These are phyloP conservation scores for Sebastes hopkinsi DNA, from an alignment of 2,797 vertebrate genomes.

Conservation along the genomic window DNA sequence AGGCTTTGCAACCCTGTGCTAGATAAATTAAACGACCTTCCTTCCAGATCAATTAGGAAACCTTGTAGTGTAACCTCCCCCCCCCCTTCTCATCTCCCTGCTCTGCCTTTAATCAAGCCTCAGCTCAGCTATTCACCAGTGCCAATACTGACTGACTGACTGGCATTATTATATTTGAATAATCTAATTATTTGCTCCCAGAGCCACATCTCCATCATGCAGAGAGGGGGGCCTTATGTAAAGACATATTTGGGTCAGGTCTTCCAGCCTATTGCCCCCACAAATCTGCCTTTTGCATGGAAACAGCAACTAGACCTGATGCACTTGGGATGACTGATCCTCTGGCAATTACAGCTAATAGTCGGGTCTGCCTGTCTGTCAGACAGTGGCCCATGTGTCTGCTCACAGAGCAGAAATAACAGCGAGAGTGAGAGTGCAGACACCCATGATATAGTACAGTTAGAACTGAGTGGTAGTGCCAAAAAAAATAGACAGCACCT, in stretches of 20 bases:
- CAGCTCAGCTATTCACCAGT: constrained; percentile 26
- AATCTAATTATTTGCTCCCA: constrained; percentile 65
- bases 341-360: constrained; percentile 53
- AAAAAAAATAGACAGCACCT: neutral
- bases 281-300: constrained; percentile 58
- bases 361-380: constrained; percentile 24
- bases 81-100: constrained; percentile 8
- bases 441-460: neutral
- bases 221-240: constrained; percentile 47
- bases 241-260: constrained; percentile 76
- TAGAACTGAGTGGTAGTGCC: neutral
- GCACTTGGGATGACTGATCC: constrained; percentile 57
- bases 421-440: neutral
- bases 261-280: constrained; percentile 45
- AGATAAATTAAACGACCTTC: constrained; percentile 53
- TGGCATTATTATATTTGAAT: constrained; percentile 66
- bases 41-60: constrained; percentile 57
- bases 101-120: constrained; percentile 50
- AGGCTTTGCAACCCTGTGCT: neutral
- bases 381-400: constrained; percentile 41
- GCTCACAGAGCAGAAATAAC: constrained; percentile 30
- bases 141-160: constrained; percentile 31
- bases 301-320: constrained; percentile 65
- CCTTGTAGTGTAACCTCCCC: constrained; percentile 18
- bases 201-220: constrained; percentile 63